Base-by-base conservation (phyloP, 1,140 invertebrate species). In the Atta colombica region DNA sequence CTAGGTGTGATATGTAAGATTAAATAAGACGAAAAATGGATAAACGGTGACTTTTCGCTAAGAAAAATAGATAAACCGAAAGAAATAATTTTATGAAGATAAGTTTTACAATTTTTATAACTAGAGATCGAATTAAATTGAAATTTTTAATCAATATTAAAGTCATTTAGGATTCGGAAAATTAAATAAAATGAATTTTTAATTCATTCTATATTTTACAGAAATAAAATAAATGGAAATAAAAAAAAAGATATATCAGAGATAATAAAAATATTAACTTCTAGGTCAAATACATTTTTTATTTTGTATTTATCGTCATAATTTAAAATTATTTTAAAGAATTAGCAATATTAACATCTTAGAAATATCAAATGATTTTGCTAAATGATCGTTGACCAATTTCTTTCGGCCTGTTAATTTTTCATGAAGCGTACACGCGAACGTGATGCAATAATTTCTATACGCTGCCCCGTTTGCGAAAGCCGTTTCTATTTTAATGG, bases 1-100 rank as follows among this genome's bases (percentile, higher is more conserved):
- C 58, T 88, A 49, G 86, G 90, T 91, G 91, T 91, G 91, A 91
- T 91, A 91, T 90, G 58, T 92, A 90, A 89, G 55, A 69, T 89
- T 92, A 86, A 86, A 84, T 91, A 65, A 92, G 18, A 69, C 58
- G 66, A 88, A 86, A 31, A 63, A 78, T 51, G 68, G 77, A 61
- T 77, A 74, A 81, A 21, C 69, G 51, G 60, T 25, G 25, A 88
- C 10, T 87, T 28, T 14, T 74, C 35, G 63, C 78, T 69, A 35
- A 58, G 49, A 87, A 49, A 58, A 78, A 84, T 14, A 60, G 28
- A 55, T 45, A 71, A 74, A 71, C 18, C 49, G 68, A 39, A 55
- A 61, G 65, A 60, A 58, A 68, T 68, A 3, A 51, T 58, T 58
- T 8, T 66, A 78, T 6, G 6, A 78, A 66, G 10, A 66, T 31